Evolutionary conservation across 2,888 invertebrate species (phyloP), one percentile per base, ranked within the genome.

Genomic region (Caenorhabditis parvicauda): DNA sequence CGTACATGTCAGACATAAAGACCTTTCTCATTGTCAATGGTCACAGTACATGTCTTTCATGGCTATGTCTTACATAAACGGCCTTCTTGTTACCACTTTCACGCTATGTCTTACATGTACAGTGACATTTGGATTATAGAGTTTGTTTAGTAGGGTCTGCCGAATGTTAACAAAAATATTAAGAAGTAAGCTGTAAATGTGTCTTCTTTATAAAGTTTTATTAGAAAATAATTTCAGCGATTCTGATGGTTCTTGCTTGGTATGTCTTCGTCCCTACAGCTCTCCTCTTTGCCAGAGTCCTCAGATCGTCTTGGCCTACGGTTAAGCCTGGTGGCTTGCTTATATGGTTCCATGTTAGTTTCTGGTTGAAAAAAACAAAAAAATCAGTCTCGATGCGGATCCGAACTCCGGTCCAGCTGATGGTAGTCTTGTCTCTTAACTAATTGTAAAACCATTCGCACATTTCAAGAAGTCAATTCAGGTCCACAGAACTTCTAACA

Each of bases 201-300:
- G n/a, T 32, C n/a, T 32, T 9, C n/a, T n/a, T 32, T 9, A n/a
- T 12, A 41, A 41, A 41, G 17, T 12, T 14, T n/a, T 41, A 17
- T 21, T 9, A 43, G 12, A 1, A 41, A 27, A 1, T 9, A 12
- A 25, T 47, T 54, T 17, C 45, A 62, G 70, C 70, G 7, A 53
- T 70, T 4, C 59, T 72, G 41, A 72, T 72, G 72, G 61, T 66
- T 12, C 38, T 73, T 38, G 69, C 70, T 14, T 73, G 73, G 73
- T 50, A 69, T 42, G 56, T 66, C 27, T 61, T 64, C 50, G 67
- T 73, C 9, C 73, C 73, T 5, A 65, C 55, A 1, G 70, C 70
- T 12, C 62, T 70, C 3, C 53, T 71, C n/a, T 69, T 71, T 27
- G 70, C 73, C 7, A 43, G 73, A 29, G 60, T 69, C 28, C 41